Evolutionary conservation across 2,113 vertebrate genomes (phyloP).

Genomic region (Lonchura striata): DNA sequence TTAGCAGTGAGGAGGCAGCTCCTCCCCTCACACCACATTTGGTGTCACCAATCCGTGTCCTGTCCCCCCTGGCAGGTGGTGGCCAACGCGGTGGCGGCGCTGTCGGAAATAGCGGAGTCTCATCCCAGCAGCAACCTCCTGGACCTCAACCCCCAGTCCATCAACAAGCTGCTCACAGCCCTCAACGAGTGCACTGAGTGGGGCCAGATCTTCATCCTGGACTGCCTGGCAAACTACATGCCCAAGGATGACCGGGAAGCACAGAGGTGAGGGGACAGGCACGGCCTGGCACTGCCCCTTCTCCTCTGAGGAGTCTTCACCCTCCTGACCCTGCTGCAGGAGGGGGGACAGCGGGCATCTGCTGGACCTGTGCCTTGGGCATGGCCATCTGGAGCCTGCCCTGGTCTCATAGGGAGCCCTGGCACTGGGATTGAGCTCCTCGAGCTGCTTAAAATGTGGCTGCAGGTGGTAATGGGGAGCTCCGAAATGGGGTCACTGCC

Average conservation of each 20-base stretch:
- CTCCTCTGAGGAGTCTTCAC: not conserved
- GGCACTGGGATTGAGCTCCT: not conserved
- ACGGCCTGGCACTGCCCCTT: not conserved
- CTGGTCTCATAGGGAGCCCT: rapidly evolving
- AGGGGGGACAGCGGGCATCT: not conserved
- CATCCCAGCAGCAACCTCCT: slow-evolving; percentile 97
- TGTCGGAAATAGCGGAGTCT: slow-evolving; percentile 96
- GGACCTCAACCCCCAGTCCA: slow-evolving; percentile 96
- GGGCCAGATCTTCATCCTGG: slow-evolving; percentile 99
- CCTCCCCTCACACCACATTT: rapidly evolving
- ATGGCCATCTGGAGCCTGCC: not conserved
- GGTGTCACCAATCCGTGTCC: not conserved
- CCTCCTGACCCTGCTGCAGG: not conserved
- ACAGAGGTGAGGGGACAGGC: slow-evolving; percentile 82
- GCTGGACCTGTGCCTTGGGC: not conserved
- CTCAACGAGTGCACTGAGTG: slow-evolving; percentile 97
- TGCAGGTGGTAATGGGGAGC: not conserved
- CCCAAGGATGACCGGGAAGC: slow-evolving; percentile 97
- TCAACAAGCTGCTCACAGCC: slow-evolving; percentile 96
- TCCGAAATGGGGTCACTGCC: not conserved
- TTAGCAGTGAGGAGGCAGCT: not conserved
- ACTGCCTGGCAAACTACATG: slow-evolving; percentile 96
- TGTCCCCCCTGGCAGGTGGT: slow-evolving; percentile 81
- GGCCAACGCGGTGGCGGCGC: slow-evolving; percentile 93
- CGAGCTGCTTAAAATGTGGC: not conserved